Evolutionary conservation across 2,113 vertebrate species (phyloP), one percentile per base, ranked within the genome.

Genomic region (Xiphorhynchus elegans): DNA sequence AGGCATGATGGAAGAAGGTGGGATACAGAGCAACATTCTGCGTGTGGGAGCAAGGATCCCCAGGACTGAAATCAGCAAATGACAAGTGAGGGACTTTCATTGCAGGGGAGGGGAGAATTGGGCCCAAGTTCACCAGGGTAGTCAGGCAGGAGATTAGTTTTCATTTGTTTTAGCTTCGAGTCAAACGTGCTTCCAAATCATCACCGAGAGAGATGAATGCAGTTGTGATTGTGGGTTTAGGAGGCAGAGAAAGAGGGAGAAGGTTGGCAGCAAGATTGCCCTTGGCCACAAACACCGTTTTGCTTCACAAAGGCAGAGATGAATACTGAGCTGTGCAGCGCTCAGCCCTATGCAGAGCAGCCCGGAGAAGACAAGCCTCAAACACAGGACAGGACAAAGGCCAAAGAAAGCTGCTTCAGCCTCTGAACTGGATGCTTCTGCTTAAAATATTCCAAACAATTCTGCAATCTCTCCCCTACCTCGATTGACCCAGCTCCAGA

Each of bases 311-410:
- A 94, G 50, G 91, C 16, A 78, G 81, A 53, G 70, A 76, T 86
- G 90, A 90, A 90, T 76, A 33, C 85, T 25, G 70, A 66, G 75
- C 84, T 49, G 55, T 58, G 89, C 77, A 23, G 60, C 21, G 58
- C 74, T 87, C 56, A 42, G 84, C 77, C 52, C 56, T 49, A 0
- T 40, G 66, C 39, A 50, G 87, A 80, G 70, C 50, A 74, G 75
- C 50, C 23, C 18, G 39, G 75, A 83, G 75, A 87, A 84, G 85
- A 88, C 33, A 44, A 87, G 52, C 33, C 72, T 80, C 82, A 66
- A 62, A 90, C 75, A 63, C 52, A 69, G 50, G 75, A 20, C 25
- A 59, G 58, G 89, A 95, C 78, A 96, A 96, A 96, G 73, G 88
- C 88, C 83, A 63, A 37, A 74, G 83, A 67, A 89, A 90, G 56